Percentiles rank a stretch among this genome's conserved stretches.
Conservation (phyloP, 1,140 invertebrate species). For the Philopotamus ludificatus region DNA sequence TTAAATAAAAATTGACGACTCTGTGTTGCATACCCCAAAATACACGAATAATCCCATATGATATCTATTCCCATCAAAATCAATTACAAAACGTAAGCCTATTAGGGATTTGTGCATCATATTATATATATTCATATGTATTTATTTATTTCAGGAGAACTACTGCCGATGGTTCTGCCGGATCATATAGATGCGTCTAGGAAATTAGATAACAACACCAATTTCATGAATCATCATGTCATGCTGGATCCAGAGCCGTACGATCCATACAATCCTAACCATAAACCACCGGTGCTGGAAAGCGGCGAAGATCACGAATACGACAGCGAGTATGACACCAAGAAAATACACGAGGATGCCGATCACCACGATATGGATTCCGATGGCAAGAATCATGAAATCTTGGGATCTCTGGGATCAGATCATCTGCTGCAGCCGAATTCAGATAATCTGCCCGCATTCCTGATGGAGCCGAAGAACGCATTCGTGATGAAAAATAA, state of each 20-base stretch:
- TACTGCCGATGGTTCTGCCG: no score
- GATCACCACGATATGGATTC: slow-evolving; percentile 45
- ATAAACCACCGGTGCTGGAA: slow-evolving; percentile 46
- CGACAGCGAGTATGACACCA: slow-evolving; percentile 47
- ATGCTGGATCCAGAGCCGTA: slow-evolving; percentile 52
- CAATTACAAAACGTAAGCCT: neutral
- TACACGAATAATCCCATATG: neutral
- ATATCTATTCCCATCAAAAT: neutral
- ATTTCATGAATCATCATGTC: slow-evolving; percentile 46
- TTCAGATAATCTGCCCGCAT: slow-evolving; percentile 68
- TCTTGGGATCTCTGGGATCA: slow-evolving; percentile 47
- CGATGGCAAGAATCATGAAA: slow-evolving; percentile 46
- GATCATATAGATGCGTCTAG: no score
- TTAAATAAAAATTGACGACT: no score
- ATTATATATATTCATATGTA: no score
- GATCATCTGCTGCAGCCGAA: slow-evolving; percentile 58
- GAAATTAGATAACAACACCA: no score
- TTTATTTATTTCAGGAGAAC: no score
- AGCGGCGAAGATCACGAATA: slow-evolving; percentile 46
- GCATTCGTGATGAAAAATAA: slow-evolving; percentile 84
- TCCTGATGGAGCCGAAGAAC: slow-evolving; percentile 77
- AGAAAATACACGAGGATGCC: slow-evolving; percentile 48
- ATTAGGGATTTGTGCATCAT: neutral
- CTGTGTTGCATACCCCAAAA: no score
- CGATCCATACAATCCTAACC: slow-evolving; percentile 56